Conservation (phyloP, 2,797 vertebrate genomes). For the Myioborus melanocephalus region DNA sequence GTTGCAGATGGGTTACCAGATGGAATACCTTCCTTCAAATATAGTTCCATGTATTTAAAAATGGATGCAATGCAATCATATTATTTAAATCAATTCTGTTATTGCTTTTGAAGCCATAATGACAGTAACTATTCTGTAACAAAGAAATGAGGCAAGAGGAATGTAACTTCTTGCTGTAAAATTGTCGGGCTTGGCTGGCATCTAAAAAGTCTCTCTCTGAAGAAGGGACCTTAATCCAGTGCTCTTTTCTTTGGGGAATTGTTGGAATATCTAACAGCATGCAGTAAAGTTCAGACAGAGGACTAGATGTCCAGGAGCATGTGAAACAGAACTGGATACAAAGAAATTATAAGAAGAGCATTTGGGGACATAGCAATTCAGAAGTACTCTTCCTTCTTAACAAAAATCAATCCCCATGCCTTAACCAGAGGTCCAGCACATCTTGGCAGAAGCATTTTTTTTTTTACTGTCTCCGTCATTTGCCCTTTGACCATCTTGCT, state of each 20-base stretch:
- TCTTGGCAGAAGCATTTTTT: not conserved
- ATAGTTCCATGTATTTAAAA: slow-evolving; percentile 37
- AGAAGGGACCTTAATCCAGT: not conserved
- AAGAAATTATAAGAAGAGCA: not conserved
- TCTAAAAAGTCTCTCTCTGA: not conserved
- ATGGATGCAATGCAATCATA: not conserved
- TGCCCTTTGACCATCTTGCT: not conserved
- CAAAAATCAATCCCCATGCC: not conserved
- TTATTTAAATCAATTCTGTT: slow-evolving; percentile 54
- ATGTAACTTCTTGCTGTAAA: not conserved
- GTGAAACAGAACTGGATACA: not conserved
- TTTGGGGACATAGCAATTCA: not conserved
- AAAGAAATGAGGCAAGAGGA: not conserved
- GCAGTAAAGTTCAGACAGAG: not conserved
- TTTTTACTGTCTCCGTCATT: not conserved
- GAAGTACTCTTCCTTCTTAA: not conserved
- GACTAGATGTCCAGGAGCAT: not conserved
- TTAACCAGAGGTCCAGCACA: not conserved
- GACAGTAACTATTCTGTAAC: slow-evolving; percentile 29
- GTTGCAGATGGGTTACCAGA: slow-evolving; percentile 65
- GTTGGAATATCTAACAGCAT: not conserved
- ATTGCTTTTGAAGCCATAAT: slow-evolving; percentile 35
- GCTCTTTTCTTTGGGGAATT: not conserved
- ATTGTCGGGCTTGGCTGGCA: not conserved
- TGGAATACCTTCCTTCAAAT: slow-evolving; percentile 55